Evolutionary conservation across 2,797 vertebrate species (phyloP), one percentile per base, ranked within the genome.

Genomic region (Tympanoctomys barrerae): DNA sequence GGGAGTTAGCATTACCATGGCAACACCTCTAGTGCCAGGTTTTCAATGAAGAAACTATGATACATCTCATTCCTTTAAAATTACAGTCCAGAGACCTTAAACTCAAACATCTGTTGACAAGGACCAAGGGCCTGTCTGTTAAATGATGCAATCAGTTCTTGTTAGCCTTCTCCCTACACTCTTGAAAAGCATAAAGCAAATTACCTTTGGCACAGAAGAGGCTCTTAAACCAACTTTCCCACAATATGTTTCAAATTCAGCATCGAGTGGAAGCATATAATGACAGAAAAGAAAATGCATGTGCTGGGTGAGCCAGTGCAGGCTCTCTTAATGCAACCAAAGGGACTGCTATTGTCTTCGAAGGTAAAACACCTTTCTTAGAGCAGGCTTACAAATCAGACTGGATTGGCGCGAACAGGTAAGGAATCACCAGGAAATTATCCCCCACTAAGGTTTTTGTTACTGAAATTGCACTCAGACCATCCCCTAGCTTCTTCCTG

Each of bases 51-150:
- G 82, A 97, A 93, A 91, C 33, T 59, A 85, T 80, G 73, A 95
- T 94, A 89, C 85, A 90, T 52, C 26, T 85, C 68, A 62, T 95
- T 94, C 95, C 78, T 90, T 77, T 90, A 87, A 94, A 95, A 96
- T 90, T 96, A 81, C 21, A 93, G 62, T 90, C 87, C 59, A 70
- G 89, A 88, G 80, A 82, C 78, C 78, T 94, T 95, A 91, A 95
- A 96, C 96, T 95, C 85, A 96, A 97, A 95, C 68, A 84, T 88
- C 94, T 96, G 80, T 77, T 93, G 91, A 95, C 90, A 96, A 95
- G 90, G 62, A 94, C 54, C 39, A 6, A 54, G 42, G 42, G 83
- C 70, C 89, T 82, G 46, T 89, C 80, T 59, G 94, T 66, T 81
- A 96, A 97, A 68, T 90, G 91, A 97, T 92, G 19, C 28, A 94